Conservation (phyloP, 2,797 vertebrate genomes). For the Hapalemur alaotrensis region DNA sequence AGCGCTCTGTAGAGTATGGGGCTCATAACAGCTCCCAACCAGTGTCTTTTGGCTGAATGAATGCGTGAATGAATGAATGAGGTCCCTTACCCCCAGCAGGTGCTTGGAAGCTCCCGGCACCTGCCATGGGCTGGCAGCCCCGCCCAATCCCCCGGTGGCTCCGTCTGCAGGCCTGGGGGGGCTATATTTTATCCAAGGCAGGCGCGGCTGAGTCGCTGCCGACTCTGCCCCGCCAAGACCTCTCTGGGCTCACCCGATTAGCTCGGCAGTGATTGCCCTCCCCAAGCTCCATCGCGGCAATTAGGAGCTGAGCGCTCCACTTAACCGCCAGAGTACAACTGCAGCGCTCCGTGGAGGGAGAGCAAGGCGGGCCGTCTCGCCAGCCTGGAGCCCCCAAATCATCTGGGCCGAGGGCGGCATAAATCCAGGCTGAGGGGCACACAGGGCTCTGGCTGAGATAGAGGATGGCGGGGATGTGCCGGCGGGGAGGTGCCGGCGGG, state of each 20-base stretch:
- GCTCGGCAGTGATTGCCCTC: neutral
- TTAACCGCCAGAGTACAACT: neutral
- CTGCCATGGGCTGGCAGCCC: neutral
- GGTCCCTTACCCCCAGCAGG: too few relatives aligned
- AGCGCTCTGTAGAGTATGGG: accelerated
- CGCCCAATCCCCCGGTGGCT: accelerated
- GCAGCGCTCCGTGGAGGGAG: neutral
- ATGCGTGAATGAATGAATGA: accelerated
- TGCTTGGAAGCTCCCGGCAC: neutral
- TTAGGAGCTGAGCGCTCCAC: neutral
- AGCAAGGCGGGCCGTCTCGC: neutral
- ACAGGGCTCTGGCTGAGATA: accelerated
- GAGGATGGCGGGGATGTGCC: neutral
- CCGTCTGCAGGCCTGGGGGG: neutral
- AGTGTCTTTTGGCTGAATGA: neutral
- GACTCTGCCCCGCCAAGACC: neutral
- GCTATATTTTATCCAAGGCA: too few relatives aligned
- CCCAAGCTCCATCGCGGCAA: neutral
- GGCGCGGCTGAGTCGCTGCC: neutral
- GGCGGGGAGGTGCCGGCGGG: accelerated
- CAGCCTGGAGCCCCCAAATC: slow-evolving; percentile 20
- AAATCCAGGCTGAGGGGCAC: neutral
- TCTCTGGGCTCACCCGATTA: neutral
- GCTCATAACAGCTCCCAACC: neutral
- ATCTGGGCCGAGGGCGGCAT: neutral